Percentiles rank a stretch among this genome's conserved stretches.
Conservation (phyloP, 2,888 invertebrate genomes). For the Caenorhabditis doughertyi region DNA sequence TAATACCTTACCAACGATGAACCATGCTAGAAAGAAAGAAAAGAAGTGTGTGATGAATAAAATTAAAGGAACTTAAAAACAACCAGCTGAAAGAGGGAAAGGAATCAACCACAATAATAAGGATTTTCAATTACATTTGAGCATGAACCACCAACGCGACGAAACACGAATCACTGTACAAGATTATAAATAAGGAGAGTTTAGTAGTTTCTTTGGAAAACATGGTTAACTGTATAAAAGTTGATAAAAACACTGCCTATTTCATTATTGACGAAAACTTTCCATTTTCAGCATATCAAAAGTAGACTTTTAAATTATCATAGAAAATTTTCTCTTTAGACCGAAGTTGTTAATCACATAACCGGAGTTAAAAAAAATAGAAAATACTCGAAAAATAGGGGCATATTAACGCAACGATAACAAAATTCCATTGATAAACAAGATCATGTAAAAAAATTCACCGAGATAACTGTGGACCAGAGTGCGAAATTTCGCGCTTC, state of each 20-base stretch:
- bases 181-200: background rate
- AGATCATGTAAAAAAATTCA: conserved; percentile 83
- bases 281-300: background rate
- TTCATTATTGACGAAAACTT: too few species aligned
- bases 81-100: conserved; percentile 5
- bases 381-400: conserved; percentile 22
- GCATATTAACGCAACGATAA: conserved; percentile 27
- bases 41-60: background rate
- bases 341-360: background rate
- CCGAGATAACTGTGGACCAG: conserved; percentile 99
- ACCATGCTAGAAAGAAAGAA: conserved; percentile 5
- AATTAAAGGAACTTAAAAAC: background rate
- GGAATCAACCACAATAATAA: conserved; percentile 3
- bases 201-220: background rate
- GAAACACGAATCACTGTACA: conserved; percentile 36
- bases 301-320: background rate
- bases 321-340: background rate
- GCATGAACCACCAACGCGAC: conserved; percentile 8
- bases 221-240: too few species aligned
- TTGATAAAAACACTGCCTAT: too few species aligned
- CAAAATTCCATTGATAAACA: conserved; percentile 39
- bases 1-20: too few species aligned
- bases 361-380: background rate
- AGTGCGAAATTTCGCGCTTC: conserved; percentile 92
- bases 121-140: background rate